Evolutionary conservation across 2,888 invertebrate species (phyloP).

Genomic region (Synergus japonicus): DNA sequence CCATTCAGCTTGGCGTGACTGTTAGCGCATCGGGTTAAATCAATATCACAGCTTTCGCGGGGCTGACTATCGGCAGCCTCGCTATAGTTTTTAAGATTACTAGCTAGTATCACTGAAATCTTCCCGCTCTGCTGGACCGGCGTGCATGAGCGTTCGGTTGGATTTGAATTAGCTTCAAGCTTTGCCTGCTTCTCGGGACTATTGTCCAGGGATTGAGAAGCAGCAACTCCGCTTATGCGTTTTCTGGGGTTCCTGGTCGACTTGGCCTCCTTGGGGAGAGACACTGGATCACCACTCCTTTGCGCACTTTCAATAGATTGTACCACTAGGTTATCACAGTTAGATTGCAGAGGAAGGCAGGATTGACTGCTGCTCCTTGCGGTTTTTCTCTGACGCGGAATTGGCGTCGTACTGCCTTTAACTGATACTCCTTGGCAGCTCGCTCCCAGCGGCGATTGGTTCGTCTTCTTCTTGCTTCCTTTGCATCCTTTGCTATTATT

Average conservation of each 20-base stretch:
- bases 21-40: constrained; percentile 60
- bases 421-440: constrained; percentile 55
- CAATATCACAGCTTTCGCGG: constrained; percentile 65
- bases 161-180: constrained; percentile 58
- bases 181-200: constrained; percentile 75
- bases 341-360: constrained; percentile 70
- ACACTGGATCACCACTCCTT: constrained; percentile 61
- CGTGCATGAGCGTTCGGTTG: constrained; percentile 49
- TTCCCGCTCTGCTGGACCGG: constrained; percentile 54
- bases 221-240: constrained; percentile 54
- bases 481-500: constrained; percentile 64
- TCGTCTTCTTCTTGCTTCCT: constrained; percentile 68
- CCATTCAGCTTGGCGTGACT: constrained; percentile 65
- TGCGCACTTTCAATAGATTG: constrained; percentile 66
- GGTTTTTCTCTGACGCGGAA: constrained; percentile 66
- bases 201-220: constrained; percentile 60
- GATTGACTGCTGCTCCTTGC: constrained; percentile 65
- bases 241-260: constrained; percentile 69
- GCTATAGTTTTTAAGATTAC: constrained; percentile 48
- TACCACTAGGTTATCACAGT: constrained; percentile 75
- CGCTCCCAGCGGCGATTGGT: constrained; percentile 70
- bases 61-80: constrained; percentile 59
- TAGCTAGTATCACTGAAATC: constrained; percentile 63
- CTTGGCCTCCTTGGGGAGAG: constrained; percentile 58
- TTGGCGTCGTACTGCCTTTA: constrained; percentile 50